Base-by-base conservation (phyloP, 2,113 vertebrate genomes). In the Gymnogyps californianus region DNA sequence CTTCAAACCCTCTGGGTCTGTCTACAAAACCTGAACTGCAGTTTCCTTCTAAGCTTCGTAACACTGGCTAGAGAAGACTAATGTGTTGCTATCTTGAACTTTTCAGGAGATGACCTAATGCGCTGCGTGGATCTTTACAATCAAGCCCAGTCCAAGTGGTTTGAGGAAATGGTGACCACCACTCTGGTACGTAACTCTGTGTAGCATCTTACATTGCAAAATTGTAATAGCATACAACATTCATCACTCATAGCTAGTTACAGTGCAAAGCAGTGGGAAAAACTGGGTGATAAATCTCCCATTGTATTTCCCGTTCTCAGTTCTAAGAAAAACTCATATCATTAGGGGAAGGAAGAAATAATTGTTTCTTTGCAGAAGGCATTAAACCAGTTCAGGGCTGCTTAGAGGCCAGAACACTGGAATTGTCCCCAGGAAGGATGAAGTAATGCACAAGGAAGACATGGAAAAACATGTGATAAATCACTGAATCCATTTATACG, bases 131-230 rank as follows among this genome's bases (percentile, higher is more conserved):
- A 99, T 96, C 99, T 99, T 62, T 99, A 99, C 95, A 99, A 99
- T 90, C 99, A 99, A 98, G 98, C 98, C 46, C 99, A 99, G 96
- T 99, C 99, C 89, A 99, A 99, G 83, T 99, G 99, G 99, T 99
- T 99, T 96, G 99, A 99, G 96, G 99, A 99, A 97, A 99, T 99
- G 98, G 99, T 99, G 88, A 99, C 99, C 25, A 99, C 99, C 34
- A 99, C 99, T 19, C 95, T 99, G 99, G 99, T 99, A 98, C 85
- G 98, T 93, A 34, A 31, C 32, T 46, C 16, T 25, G 9, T n/a
- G 15, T 24, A 29, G 40, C 25, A 46, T n/a, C 29, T 69, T 13
- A 21, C 25, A 1, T 31, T 51, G n/a, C 26, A 46, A 40, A 62
- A 31, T 5, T 77, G 58, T 51, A 8, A n/a, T 3, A 36, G 28